Percentiles rank a stretch among this genome's conserved stretches.
Conservation (phyloP, 2,888 invertebrate genomes). For the Pharmacophagus antenor region DNA sequence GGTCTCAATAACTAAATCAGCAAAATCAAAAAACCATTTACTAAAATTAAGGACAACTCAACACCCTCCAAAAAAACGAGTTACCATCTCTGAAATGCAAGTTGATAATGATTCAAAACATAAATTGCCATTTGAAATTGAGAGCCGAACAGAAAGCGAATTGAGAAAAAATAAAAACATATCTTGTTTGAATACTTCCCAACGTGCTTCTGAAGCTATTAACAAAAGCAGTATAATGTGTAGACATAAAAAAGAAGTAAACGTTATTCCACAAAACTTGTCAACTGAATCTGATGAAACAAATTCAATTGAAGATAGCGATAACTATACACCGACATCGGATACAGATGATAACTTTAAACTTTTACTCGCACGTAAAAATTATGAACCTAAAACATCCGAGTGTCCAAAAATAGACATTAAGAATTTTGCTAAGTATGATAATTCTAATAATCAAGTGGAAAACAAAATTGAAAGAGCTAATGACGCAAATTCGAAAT, state of each 20-base stretch:
- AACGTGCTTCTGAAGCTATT: constrained; percentile 7
- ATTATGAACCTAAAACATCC: neutral
- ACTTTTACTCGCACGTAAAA: neutral
- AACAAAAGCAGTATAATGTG: neutral
- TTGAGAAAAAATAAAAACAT: constrained; percentile 4
- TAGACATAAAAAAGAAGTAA: neutral
- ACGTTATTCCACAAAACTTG: neutral
- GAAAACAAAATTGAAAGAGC: neutral
- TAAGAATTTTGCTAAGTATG: neutral
- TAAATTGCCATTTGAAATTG: neutral
- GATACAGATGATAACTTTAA: neutral
- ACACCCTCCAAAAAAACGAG: neutral
- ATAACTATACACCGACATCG: neutral
- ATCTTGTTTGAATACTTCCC: constrained; percentile 7
- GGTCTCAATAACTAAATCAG: neutral
- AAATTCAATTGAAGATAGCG: neutral
- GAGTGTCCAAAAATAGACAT: neutral
- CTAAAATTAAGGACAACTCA: neutral
- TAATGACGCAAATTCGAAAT: neutral
- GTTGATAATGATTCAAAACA: constrained; percentile 3
- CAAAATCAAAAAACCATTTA: neutral
- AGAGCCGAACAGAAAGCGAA: neutral
- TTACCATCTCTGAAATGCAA: constrained; percentile 10
- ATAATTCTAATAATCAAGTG: neutral
- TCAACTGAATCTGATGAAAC: neutral